A percentile compares a stretch with the other conserved stretches of the same genome.
These are phyloP conservation scores for Danio aesculapii DNA, from an alignment of 2,797 vertebrate genomes.

Conservation along the genomic window DNA sequence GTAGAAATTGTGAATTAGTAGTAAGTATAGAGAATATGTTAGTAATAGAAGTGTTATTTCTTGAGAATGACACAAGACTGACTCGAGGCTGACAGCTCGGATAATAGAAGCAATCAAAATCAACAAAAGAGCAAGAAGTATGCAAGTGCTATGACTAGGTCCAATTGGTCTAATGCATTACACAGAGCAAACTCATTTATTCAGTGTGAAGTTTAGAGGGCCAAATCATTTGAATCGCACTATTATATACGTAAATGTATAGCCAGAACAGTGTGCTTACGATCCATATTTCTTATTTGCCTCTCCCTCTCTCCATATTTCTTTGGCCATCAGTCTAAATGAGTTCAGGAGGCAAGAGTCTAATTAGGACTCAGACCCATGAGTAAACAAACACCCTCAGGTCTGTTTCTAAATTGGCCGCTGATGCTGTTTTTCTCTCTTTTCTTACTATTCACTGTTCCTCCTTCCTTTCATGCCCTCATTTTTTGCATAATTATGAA, in stretches of 20 bases:
- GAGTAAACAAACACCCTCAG: constrained; percentile 37
- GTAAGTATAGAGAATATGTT: too few species aligned
- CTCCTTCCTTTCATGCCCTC: constrained; percentile 4
- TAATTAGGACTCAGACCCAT: constrained; percentile 32
- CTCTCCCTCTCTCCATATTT: neutral
- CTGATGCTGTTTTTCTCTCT: constrained; percentile 19
- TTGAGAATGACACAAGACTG: too few species aligned
- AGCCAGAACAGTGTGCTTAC: neutral
- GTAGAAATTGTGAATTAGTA: too few species aligned
- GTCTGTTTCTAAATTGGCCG: constrained; percentile 30
- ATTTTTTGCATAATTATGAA: neutral
- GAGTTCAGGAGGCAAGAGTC: constrained; percentile 15
- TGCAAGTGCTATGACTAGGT: too few species aligned
- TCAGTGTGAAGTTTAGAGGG: too few species aligned
- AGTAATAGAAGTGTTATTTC: too few species aligned
- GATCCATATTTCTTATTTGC: neutral
- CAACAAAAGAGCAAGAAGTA: too few species aligned
- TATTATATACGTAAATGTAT: neutral
- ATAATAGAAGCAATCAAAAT: too few species aligned
- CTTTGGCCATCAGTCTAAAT: constrained; percentile 3
- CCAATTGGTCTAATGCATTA: too few species aligned
- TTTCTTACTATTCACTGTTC: constrained; percentile 8
- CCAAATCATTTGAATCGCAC: too few species aligned
- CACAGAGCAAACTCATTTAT: too few species aligned
- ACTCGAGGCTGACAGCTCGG: too few species aligned